Percentiles rank a stretch among this genome's conserved stretches.
Conservation (phyloP, 2,113 vertebrate genomes). For the Steatornis caripensis region DNA sequence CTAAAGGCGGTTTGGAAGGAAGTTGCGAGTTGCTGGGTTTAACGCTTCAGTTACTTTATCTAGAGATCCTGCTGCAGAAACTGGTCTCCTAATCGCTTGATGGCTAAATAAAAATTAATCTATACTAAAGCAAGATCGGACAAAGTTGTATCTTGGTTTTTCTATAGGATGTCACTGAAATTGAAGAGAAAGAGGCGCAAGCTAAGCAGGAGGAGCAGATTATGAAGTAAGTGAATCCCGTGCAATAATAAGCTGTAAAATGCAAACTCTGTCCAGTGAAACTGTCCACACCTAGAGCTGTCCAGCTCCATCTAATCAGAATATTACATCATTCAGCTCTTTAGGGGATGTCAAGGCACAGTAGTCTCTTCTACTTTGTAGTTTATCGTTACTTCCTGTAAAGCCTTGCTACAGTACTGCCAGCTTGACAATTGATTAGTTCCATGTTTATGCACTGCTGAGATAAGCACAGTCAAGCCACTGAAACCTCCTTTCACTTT, state of each 20-base stretch:
- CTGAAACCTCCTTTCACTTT: neutral
- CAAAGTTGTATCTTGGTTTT: neutral
- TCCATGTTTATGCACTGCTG: neutral
- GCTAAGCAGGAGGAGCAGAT: slow-evolving; percentile 89
- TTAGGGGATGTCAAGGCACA: neutral
- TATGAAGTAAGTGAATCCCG: slow-evolving; percentile 78
- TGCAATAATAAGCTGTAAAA: neutral
- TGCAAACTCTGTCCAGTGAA: neutral
- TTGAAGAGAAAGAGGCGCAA: slow-evolving; percentile 86
- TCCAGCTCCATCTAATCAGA: neutral
- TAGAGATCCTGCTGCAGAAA: neutral
- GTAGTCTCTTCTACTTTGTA: neutral
- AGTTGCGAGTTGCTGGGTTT: neutral
- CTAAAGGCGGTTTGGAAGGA: neutral
- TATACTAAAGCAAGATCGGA: neutral
- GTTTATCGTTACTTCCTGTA: neutral
- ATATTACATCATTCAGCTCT: fast-evolving
- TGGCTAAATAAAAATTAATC: neutral
- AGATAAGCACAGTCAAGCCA: neutral
- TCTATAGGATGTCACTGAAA: slow-evolving; percentile 89
- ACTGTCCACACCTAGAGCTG: neutral
- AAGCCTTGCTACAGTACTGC: neutral
- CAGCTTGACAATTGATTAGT: neutral
- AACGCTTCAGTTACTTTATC: neutral
- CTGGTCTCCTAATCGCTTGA: neutral